phyloP scores from a whole-genome alignment of 2,113 vertebrate genomes.

The Heterotilapia buettikoferi region DNA sequence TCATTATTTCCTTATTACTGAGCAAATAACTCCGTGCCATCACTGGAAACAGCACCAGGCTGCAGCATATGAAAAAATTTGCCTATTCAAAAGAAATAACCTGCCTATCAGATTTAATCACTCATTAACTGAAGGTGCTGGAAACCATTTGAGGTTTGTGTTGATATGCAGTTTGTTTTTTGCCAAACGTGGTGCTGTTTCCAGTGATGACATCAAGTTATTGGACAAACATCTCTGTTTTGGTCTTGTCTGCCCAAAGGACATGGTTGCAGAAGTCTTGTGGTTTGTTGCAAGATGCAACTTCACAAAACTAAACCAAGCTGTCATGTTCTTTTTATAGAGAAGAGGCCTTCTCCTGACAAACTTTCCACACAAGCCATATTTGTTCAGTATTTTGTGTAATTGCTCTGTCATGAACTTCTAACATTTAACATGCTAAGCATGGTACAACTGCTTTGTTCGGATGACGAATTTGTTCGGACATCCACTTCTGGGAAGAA shows the following conservation, averaged over 20 bases:
- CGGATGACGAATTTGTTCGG: background rate
- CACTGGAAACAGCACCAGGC: background rate
- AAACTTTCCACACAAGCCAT: background rate
- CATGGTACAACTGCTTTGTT: background rate
- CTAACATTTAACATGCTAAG: background rate
- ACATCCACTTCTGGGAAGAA: background rate
- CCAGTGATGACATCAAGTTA: background rate
- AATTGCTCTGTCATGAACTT: background rate
- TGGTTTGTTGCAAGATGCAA: background rate
- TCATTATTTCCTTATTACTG: background rate
- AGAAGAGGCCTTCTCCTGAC: background rate
- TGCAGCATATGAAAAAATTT: background rate
- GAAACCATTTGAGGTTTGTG: background rate
- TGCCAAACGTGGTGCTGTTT: background rate
- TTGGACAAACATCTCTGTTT: background rate
- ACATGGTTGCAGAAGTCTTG: background rate
- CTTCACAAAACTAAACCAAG: background rate
- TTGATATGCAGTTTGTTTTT: background rate
- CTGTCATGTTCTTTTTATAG: background rate
- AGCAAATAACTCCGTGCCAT: background rate
- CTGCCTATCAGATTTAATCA: background rate
- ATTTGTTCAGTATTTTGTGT: background rate
- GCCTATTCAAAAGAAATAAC: background rate
- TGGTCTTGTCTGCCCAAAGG: background rate
- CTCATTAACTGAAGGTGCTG: background rate